Percentiles rank a stretch among this genome's conserved stretches.
Evolutionary conservation across 2,797 vertebrate genomes (phyloP).

Genomic region (Chiloscyllium punctatum): DNA sequence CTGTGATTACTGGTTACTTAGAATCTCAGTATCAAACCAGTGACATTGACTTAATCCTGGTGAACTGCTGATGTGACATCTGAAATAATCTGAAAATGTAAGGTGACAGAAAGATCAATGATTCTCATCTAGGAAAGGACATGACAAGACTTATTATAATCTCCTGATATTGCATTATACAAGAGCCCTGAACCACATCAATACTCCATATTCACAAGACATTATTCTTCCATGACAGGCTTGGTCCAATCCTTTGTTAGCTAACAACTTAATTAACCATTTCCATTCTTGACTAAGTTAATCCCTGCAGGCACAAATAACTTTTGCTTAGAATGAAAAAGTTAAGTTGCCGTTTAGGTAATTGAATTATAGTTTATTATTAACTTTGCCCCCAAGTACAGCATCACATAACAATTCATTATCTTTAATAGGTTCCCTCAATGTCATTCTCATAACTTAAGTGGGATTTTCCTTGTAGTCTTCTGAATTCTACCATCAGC

Average conservation of each 20-base stretch:
- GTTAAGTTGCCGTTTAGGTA: neutral
- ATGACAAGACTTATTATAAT: constrained; percentile 37
- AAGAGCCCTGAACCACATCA: constrained; percentile 22
- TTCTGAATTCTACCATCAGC: neutral
- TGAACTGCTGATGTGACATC: constrained; percentile 47
- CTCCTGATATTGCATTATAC: constrained; percentile 18
- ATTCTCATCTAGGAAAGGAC: constrained; percentile 44
- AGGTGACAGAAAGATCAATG: constrained; percentile 58
- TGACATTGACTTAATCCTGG: constrained; percentile 22
- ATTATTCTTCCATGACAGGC: constrained; percentile 7
- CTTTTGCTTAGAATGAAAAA: neutral
- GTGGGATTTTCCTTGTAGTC: neutral
- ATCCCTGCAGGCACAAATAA: neutral
- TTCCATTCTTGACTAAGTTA: neutral
- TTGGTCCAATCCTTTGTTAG: neutral
- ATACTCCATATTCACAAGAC: constrained; percentile 28
- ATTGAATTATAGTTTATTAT: neutral
- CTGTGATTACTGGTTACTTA: neutral
- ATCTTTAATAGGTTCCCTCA: neutral
- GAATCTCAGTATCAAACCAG: neutral
- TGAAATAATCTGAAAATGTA: constrained; percentile 55
- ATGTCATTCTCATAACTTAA: neutral
- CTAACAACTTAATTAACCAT: constrained; percentile 23
- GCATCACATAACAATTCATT: neutral
- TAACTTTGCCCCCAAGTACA: neutral